Conservation (phyloP, 1,140 invertebrate genomes). For the Magallana gigas region DNA sequence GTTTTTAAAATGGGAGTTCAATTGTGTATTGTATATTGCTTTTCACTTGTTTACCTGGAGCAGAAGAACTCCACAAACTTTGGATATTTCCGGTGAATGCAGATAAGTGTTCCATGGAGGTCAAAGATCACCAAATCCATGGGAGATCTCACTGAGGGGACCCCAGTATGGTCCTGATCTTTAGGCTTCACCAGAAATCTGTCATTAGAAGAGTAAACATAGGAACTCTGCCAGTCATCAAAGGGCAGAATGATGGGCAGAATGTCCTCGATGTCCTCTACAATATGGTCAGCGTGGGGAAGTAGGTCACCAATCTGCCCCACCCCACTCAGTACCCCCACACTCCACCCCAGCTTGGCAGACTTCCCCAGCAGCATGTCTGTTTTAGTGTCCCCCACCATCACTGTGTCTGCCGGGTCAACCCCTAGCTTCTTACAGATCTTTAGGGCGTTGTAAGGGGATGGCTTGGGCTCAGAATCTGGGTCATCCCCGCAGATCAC, state of each 20-base stretch:
- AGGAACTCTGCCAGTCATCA: conserved; percentile 69
- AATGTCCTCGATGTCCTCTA: conserved; percentile 72
- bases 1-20: too few relatives aligned
- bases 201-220: conserved; percentile 68
- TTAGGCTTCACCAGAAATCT: conserved; percentile 68
- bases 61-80: conserved; percentile 69
- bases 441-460: conserved; percentile 79
- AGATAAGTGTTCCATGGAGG: conserved; percentile 80
- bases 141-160: conserved; percentile 36
- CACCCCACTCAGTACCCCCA: conserved; percentile 79
- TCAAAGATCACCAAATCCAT: conserved; percentile 79
- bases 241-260: conserved; percentile 74
- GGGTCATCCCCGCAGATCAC: conserved; percentile 81
- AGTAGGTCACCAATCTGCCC: conserved; percentile 70
- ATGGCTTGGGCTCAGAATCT: conserved; percentile 78
- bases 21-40: too few relatives aligned
- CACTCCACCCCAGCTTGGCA: conserved; percentile 79
- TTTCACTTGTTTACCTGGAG: conserved; percentile 61
- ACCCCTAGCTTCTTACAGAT: conserved; percentile 79
- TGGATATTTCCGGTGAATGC: conserved; percentile 77
- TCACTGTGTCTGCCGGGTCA: conserved; percentile 77
- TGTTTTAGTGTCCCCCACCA: conserved; percentile 81
- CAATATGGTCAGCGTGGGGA: conserved; percentile 72
- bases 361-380: conserved; percentile 80
- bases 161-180: conserved; percentile 35